Conservation (phyloP, 1,140 invertebrate genomes). For the Halesus radiatus region DNA sequence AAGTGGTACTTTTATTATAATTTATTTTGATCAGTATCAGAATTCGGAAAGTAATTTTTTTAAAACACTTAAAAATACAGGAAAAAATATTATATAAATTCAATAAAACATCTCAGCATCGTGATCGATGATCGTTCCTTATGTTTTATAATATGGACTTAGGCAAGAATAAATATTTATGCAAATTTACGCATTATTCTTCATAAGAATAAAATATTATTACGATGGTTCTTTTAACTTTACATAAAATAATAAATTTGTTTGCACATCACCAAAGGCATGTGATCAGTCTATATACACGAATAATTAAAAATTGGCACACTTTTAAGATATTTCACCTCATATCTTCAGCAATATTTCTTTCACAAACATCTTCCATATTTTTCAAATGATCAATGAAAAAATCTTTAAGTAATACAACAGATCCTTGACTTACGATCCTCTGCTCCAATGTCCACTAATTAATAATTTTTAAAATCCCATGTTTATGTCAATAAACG, state of each 20-base stretch:
- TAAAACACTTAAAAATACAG: background rate
- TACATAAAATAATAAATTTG: background rate
- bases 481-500: background rate
- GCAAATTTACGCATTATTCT: too few species aligned
- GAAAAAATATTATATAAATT: background rate
- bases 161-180: too few species aligned
- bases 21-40: background rate
- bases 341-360: slow-evolving; percentile 5
- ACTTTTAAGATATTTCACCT: slow-evolving; percentile 28
- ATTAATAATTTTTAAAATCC: background rate
- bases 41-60: background rate
- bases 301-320: slow-evolving; percentile 44
- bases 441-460: background rate
- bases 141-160: too few species aligned
- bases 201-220: background rate
- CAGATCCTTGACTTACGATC: background rate
- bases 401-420: background rate
- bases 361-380: background rate
- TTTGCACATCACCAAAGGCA: slow-evolving; percentile 36
- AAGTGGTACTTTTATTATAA: background rate
- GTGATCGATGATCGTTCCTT: too few species aligned
- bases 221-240: background rate
- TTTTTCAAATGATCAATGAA: background rate
- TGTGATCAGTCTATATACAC: slow-evolving; percentile 50
- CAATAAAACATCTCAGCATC: too few species aligned